Percentiles rank a stretch among this genome's conserved stretches.
These are phyloP conservation scores for Dipodomys stephensi DNA, from an alignment of 2,113 vertebrate genomes.

Conservation along the genomic window DNA sequence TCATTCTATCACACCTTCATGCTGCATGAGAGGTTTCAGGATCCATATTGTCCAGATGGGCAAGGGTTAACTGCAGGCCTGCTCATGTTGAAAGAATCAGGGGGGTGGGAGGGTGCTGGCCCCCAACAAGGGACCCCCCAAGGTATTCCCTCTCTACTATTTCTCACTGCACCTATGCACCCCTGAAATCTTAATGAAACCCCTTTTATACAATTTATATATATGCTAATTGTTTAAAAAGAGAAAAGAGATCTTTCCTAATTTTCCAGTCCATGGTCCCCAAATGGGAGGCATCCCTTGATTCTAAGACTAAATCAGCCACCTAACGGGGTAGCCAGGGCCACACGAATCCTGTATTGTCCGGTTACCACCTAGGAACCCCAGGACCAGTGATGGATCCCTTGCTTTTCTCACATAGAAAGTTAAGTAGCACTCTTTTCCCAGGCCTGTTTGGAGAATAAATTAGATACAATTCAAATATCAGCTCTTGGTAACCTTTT, in stretches of 20 bases:
- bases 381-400: not conserved
- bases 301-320: not conserved
- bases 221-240: too few relatives aligned
- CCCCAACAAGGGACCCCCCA: not conserved
- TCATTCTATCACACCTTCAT: not conserved
- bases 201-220: too few relatives aligned
- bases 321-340: not conserved
- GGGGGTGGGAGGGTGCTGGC: not conserved
- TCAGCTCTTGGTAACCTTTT: not conserved
- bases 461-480: not conserved
- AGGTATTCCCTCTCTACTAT: not conserved
- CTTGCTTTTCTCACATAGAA: not conserved
- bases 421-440: not conserved
- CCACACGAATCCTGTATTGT: not conserved
- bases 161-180: not conserved
- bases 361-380: not conserved
- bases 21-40: not conserved
- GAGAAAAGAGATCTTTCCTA: too few relatives aligned
- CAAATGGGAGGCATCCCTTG: not conserved
- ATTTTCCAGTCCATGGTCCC: not conserved
- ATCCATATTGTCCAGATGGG: not conserved
- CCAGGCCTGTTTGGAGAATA: not conserved
- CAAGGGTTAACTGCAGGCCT: not conserved
- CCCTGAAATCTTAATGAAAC: not conserved
- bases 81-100: not conserved